Percentiles rank a stretch among this genome's conserved stretches.
Conservation (phyloP, 2,113 vertebrate genomes). For the Lasiurus borealis region DNA sequence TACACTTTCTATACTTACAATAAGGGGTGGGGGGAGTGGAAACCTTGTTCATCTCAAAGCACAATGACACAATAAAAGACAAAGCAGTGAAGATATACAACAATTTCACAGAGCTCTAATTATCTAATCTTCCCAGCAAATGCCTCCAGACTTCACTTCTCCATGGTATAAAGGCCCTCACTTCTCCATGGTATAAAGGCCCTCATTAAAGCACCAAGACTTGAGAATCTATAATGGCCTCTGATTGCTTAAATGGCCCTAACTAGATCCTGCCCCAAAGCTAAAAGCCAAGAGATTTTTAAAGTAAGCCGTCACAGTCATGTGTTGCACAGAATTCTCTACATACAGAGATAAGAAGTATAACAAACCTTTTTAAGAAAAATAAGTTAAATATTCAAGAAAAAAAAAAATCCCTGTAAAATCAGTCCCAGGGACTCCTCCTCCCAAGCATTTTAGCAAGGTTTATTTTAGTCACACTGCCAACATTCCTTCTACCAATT, state of each 20-base stretch:
- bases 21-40: background rate
- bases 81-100: background rate
- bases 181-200: background rate
- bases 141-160: background rate
- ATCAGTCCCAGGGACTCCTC: background rate
- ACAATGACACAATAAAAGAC: background rate
- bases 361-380: constrained; percentile 12
- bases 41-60: background rate
- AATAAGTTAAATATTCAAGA: background rate
- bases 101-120: background rate
- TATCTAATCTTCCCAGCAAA: background rate
- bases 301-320: background rate
- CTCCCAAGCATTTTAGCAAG: background rate
- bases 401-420: background rate
- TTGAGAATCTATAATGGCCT: background rate
- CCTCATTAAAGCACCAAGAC: background rate
- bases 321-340: background rate
- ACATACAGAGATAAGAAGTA: constrained; percentile 1
- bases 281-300: background rate
- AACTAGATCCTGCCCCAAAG: background rate
- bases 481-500: background rate
- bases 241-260: background rate
- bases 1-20: background rate
- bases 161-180: background rate
- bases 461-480: background rate